Percentiles rank a stretch among this genome's conserved stretches.
These are phyloP conservation scores for Salmo trutta DNA, from an alignment of 2,797 vertebrate genomes.

Conservation along the genomic window DNA sequence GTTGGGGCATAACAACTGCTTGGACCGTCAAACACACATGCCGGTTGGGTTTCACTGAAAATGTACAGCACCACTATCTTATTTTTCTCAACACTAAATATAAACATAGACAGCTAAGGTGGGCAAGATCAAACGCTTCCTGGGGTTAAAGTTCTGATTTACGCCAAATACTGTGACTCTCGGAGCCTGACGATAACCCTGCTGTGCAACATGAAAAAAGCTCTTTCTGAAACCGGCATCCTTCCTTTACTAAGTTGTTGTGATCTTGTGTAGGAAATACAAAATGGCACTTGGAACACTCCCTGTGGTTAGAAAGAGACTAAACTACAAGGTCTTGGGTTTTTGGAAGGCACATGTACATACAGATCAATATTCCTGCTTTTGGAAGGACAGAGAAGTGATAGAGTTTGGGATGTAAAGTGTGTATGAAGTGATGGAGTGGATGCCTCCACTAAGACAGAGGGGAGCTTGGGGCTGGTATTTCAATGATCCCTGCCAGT, in stretches of 20 bases:
- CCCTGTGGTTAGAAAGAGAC: background rate
- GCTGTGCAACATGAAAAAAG: conserved; percentile 16
- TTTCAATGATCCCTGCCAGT: conserved; percentile 56
- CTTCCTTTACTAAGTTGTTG: background rate
- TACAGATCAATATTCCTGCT: background rate
- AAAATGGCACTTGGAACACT: background rate
- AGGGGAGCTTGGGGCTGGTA: conserved; percentile 32
- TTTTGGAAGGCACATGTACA: background rate
- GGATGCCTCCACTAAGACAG: conserved; percentile 6
- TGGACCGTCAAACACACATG: conserved; percentile 39
- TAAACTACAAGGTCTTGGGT: background rate
- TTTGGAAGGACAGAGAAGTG: background rate
- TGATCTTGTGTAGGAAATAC: background rate
- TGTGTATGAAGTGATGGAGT: background rate
- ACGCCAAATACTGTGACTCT: conserved; percentile 39
- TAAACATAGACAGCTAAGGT: conserved; percentile 74
- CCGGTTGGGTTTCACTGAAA: conserved; percentile 57
- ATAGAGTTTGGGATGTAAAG: conserved; percentile 3
- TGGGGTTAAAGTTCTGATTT: conserved; percentile 64
- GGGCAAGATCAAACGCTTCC: conserved; percentile 52
- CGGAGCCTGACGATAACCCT: conserved; percentile 20
- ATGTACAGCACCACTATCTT: conserved; percentile 55
- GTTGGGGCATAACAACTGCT: conserved; percentile 12
- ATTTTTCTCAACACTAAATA: conserved; percentile 63
- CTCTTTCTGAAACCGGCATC: conserved; percentile 1